Evolutionary conservation across 2,113 vertebrate genomes (phyloP).

Genomic region (Atrichornis clamosus): DNA sequence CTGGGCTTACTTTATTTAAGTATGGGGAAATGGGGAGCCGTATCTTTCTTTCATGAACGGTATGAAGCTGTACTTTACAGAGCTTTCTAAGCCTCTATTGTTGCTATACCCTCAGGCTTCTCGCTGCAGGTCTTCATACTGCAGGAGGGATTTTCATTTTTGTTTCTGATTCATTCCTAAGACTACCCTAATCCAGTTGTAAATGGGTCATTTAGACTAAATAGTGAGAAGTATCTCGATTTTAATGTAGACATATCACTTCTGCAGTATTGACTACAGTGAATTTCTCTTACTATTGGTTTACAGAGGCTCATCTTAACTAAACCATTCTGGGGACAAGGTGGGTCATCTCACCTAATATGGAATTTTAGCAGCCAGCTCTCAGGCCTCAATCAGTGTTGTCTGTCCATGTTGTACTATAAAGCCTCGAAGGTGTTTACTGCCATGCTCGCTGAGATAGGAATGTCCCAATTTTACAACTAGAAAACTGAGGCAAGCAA

Average conservation of each 20-base stretch:
- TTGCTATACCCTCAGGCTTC: background rate
- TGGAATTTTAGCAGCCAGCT: background rate
- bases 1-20: background rate
- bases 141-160: background rate
- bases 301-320: background rate
- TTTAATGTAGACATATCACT: background rate
- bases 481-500: background rate
- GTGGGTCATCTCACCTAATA: background rate
- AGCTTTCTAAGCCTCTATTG: background rate
- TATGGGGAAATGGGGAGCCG: background rate
- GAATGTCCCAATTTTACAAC: background rate
- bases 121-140: background rate
- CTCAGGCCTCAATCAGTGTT: background rate
- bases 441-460: accelerated
- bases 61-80: background rate
- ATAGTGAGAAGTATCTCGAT: background rate
- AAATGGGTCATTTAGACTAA: background rate
- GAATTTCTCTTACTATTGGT: background rate
- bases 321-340: background rate
- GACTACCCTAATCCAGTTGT: background rate
- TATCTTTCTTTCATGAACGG: background rate
- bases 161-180: background rate
- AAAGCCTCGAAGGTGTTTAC: background rate
- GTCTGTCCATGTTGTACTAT: background rate
- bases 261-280: background rate